Percentiles rank a stretch among this genome's conserved stretches.
Evolutionary conservation across 2,797 vertebrate genomes (phyloP).

Genomic region (Xyrichtys novacula): DNA sequence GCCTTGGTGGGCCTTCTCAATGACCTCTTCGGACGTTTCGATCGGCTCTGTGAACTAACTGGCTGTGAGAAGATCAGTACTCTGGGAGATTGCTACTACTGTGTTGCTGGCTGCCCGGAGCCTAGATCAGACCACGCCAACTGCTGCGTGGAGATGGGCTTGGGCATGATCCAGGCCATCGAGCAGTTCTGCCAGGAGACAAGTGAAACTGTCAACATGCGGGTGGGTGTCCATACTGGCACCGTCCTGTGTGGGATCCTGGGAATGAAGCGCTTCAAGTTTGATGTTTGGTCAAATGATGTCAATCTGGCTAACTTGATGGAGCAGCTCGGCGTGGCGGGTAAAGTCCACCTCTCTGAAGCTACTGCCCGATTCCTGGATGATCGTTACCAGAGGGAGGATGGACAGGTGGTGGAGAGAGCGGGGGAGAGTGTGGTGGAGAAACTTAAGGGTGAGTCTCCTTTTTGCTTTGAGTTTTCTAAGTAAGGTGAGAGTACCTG

Average conservation of each 20-base stretch:
- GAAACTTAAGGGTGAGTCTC: constrained; percentile 92
- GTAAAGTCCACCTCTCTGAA: constrained; percentile 97
- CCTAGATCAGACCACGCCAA: constrained; percentile 93
- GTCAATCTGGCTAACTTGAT: constrained; percentile 98
- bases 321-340: constrained; percentile 96
- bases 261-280: constrained; percentile 97
- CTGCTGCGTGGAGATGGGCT: constrained; percentile 98
- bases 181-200: constrained; percentile 98
- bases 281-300: constrained; percentile 98
- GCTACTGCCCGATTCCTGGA: constrained; percentile 93
- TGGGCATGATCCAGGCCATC: constrained; percentile 98
- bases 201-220: constrained; percentile 96
- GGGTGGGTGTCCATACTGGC: constrained; percentile 95
- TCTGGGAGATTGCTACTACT: constrained; percentile 97
- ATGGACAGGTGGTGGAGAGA: constrained; percentile 91
- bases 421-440: constrained; percentile 92
- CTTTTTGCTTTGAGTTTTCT: too few relatives aligned
- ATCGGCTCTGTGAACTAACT: constrained; percentile 94
- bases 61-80: constrained; percentile 98
- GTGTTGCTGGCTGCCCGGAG: constrained; percentile 96
- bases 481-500: too few relatives aligned
- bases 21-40: constrained; percentile 96
- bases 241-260: constrained; percentile 96
- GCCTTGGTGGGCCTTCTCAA: constrained; percentile 97
- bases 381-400: constrained; percentile 94